Percentiles rank a stretch among this genome's conserved stretches.
These are phyloP conservation scores for Takifugu ocellatus DNA, from an alignment of 2,797 vertebrate species.

Conservation along the genomic window DNA sequence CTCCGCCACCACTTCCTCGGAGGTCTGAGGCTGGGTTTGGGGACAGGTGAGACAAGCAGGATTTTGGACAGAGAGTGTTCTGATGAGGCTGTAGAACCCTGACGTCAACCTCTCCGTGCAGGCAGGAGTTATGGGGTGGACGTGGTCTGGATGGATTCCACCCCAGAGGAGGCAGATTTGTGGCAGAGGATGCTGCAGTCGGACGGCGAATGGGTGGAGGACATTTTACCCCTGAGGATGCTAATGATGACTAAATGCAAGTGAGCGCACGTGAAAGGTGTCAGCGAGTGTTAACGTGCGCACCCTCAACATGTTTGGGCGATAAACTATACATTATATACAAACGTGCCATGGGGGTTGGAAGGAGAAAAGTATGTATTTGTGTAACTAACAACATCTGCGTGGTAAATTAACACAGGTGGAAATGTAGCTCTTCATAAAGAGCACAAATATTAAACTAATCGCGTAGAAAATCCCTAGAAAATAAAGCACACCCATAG, in stretches of 20 bases:
- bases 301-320: not conserved
- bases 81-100: not conserved
- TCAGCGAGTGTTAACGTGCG: not conserved
- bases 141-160: constrained; percentile 95
- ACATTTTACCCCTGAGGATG: constrained; percentile 85
- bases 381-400: constrained; percentile 10
- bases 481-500: too few species aligned
- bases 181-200: constrained; percentile 88
- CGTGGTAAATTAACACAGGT: not conserved
- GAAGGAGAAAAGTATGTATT: constrained; percentile 5
- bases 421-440: not conserved
- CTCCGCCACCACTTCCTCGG: constrained; percentile 88
- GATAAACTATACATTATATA: not conserved
- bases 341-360: not conserved
- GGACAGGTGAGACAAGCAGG: constrained; percentile 77
- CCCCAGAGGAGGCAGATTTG: constrained; percentile 77
- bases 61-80: too few species aligned
- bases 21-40: constrained; percentile 86
- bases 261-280: constrained; percentile 28
- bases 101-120: constrained; percentile 50
- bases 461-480: too few species aligned
- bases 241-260: constrained; percentile 82
- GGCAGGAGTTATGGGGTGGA: constrained; percentile 87
- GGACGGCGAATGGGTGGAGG: constrained; percentile 87
- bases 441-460: too few species aligned